Evolutionary conservation across 92 coral and sea anemone genomes (phyloP).

Genomic region (Paramuricea clavata): DNA sequence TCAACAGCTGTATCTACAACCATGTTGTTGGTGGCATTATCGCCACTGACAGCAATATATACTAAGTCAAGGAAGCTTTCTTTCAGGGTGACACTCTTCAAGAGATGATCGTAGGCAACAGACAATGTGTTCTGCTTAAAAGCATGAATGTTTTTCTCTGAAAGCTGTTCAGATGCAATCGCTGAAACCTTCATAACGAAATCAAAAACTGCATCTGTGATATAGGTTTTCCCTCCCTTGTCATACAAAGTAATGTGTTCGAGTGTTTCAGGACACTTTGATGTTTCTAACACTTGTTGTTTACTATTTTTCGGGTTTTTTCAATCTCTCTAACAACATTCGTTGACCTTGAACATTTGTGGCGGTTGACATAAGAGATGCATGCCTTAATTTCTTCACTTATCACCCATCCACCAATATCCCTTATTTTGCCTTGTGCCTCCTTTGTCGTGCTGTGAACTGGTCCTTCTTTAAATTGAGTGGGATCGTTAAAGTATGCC

Average conservation of each 20-base stretch:
- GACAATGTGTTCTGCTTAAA: slow-evolving; percentile 11
- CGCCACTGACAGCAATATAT: background rate
- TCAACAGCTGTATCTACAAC: background rate
- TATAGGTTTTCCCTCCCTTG: slow-evolving; percentile 49
- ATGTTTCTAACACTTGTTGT: slow-evolving; percentile 4
- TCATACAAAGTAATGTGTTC: slow-evolving; percentile 41
- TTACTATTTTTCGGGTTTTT: slow-evolving; percentile 8
- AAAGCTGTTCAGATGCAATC: background rate
- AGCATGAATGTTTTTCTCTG: slow-evolving; percentile 30
- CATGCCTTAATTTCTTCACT: slow-evolving; percentile 40
- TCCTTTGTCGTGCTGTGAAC: slow-evolving; percentile 46
- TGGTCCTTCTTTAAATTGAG: slow-evolving; percentile 47
- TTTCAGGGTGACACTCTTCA: background rate
- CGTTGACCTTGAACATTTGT: slow-evolving; percentile 37
- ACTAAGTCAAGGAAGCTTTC: background rate
- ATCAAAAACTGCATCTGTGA: slow-evolving; percentile 22
- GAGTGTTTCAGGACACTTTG: slow-evolving; percentile 46
- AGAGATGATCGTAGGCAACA: background rate
- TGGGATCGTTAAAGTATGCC: slow-evolving; percentile 9
- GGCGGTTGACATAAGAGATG: slow-evolving; percentile 31
- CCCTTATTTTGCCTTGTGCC: slow-evolving; percentile 52
- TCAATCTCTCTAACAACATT: background rate
- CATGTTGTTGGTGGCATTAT: background rate
- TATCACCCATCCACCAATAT: slow-evolving; percentile 57
- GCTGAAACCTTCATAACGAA: slow-evolving; percentile 43